Evolutionary conservation across 2,888 invertebrate species (phyloP), one percentile per base, ranked within the genome.

Genomic region (Nysson spinosus): DNA sequence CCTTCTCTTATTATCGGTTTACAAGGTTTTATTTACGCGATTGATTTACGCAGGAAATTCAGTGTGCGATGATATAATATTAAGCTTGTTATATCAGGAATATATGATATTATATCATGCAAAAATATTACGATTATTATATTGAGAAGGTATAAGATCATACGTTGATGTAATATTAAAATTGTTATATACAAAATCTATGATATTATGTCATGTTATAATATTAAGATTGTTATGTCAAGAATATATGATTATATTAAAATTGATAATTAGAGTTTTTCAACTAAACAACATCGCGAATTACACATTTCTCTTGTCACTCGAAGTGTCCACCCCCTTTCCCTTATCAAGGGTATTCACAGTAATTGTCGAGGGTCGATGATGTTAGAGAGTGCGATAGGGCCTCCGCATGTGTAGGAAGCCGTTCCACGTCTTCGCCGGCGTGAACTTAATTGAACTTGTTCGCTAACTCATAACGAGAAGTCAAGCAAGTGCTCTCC

Each of bases 381-480:
- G 65, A 50, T 43, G 74, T 28, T 35, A 43, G 40, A 54, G 52
- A 54, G 63, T 30, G 39, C 69, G 54, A 60, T 65, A 71, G 64
- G 63, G 73, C 57, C 69, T 73, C 65, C 46, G 49, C 72, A 72
- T 75, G 75, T 69, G 75, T 73, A 77, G 80, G 84, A 85, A 85
- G 84, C 84, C 85, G 78, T 83, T 78, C 71, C 72, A 69, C 76
- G 72, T 68, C 65, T 62, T 70, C 65, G 66, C 64, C 51, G 67
- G 71, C 75, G 70, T 67, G 64, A 82, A 86, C 84, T 86, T 87
- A 87, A 87, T 87, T 87, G 87, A 87, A 87, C 85, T 87, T 86
- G 86, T 86, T 86, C 83, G 79, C 74, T 77, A 86, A 86, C 86
- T 87, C 86, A 83, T 86, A 87, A 86, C 85, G 85, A 85, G 87